Conservation (phyloP, 2,888 invertebrate genomes). For the Gymnoscelis rufifasciata region DNA sequence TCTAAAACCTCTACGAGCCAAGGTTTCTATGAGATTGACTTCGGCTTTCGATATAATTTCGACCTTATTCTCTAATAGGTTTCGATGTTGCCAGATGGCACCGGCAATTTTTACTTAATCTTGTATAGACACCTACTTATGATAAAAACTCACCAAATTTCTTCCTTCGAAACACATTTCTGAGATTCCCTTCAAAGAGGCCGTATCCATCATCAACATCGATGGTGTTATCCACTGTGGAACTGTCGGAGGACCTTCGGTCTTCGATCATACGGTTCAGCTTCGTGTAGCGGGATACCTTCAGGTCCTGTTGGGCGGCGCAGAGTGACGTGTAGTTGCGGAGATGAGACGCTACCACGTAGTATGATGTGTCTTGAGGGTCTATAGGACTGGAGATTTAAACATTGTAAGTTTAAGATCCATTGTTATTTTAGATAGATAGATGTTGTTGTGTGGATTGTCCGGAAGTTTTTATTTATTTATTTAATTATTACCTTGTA, state of each 20-base stretch:
- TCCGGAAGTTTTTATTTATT: too few species aligned
- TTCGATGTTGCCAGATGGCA: too few species aligned
- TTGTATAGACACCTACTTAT: background rate
- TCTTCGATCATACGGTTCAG: constrained; percentile 37
- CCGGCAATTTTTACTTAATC: background rate
- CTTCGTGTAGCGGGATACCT: constrained; percentile 45
- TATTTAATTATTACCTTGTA: too few species aligned
- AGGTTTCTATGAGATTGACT: too few species aligned
- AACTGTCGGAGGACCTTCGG: constrained; percentile 25
- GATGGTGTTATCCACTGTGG: constrained; percentile 54
- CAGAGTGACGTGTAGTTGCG: constrained; percentile 69
- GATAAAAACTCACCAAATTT: constrained; percentile 55
- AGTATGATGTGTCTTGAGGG: constrained; percentile 66
- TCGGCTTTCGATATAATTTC: too few species aligned
- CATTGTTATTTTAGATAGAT: too few species aligned
- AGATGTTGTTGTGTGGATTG: too few species aligned
- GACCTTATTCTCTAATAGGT: too few species aligned
- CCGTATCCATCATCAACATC: constrained; percentile 49
- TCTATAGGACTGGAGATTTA: constrained; percentile 63
- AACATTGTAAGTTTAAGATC: background rate
- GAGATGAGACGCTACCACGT: constrained; percentile 63
- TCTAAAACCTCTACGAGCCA: too few species aligned
- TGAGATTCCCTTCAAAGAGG: constrained; percentile 53
- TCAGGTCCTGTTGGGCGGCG: constrained; percentile 60
- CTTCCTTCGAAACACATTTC: constrained; percentile 53